These are phyloP conservation scores for Simalia tracyae DNA, from an alignment of 2,797 vertebrate genomes.

Conservation along the genomic window DNA sequence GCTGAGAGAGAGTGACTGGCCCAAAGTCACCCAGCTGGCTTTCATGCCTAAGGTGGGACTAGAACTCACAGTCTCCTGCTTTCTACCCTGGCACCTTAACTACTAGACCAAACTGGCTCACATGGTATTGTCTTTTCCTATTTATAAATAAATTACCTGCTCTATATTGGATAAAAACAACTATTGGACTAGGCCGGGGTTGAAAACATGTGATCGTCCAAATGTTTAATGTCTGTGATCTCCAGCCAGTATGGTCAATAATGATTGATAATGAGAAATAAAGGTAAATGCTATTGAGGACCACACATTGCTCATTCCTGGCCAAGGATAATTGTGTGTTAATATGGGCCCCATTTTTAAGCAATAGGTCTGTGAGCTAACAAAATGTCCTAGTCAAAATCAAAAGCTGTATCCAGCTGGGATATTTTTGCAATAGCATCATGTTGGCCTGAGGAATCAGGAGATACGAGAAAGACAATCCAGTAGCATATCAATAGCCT, in stretches of 20 bases:
- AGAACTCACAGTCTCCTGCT: no score
- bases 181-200: neutral
- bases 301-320: neutral
- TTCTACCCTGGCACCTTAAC: no score
- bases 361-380: neutral
- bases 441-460: neutral
- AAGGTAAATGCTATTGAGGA: neutral
- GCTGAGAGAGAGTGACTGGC: no score
- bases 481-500: neutral
- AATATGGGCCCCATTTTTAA: neutral
- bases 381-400: neutral
- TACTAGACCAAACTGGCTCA: no score
- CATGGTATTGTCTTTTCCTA: neutral
- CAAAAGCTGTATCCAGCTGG: neutral
- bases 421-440: neutral
- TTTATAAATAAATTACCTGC: neutral
- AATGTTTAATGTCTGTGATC: neutral
- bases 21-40: no score
- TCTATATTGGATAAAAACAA: neutral
- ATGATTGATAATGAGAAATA: neutral
- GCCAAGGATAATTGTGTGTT: neutral
- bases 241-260: neutral
- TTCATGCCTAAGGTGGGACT: no score
- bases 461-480: neutral
- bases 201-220: neutral